phyloP scores from a whole-genome alignment of 2,888 invertebrate species.

The Erannis defoliaria region DNA sequence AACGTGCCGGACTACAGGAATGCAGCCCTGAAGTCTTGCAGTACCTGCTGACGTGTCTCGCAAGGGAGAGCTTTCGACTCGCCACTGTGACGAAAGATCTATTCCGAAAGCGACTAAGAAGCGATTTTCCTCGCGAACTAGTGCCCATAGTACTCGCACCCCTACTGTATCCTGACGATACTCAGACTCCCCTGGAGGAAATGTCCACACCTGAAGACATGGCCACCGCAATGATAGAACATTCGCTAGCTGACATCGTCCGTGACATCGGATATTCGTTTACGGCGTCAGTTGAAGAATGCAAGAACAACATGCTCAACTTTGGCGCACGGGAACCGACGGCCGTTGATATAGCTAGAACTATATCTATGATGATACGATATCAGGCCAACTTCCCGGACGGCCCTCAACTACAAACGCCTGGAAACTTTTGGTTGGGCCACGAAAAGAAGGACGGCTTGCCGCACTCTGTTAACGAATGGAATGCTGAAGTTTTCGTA shows the following conservation, averaged over 20 bases:
- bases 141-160: constrained; percentile 97
- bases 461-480: constrained; percentile 87
- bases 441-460: constrained; percentile 85
- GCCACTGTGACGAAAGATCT: constrained; percentile 91
- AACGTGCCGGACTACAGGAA: constrained; percentile 95
- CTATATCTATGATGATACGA: constrained; percentile 94
- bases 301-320: constrained; percentile 93
- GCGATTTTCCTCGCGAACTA: constrained; percentile 95
- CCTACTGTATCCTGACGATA: constrained; percentile 93
- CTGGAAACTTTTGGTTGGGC: constrained; percentile 89
- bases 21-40: constrained; percentile 96
- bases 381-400: constrained; percentile 89
- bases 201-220: constrained; percentile 89
- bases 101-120: constrained; percentile 92
- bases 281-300: constrained; percentile 94
- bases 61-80: constrained; percentile 89
- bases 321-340: constrained; percentile 94
- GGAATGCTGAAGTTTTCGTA: constrained; percentile 98
- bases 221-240: constrained; percentile 89
- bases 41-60: constrained; percentile 89
- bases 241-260: constrained; percentile 94
- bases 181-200: constrained; percentile 88
- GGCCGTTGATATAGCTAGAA: constrained; percentile 93
- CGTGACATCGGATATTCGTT: constrained; percentile 97
- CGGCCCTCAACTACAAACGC: constrained; percentile 90